Evolutionary conservation across 2,113 vertebrate species (phyloP), one percentile per base, ranked within the genome.

Genomic region (Eubucco bourcierii): DNA sequence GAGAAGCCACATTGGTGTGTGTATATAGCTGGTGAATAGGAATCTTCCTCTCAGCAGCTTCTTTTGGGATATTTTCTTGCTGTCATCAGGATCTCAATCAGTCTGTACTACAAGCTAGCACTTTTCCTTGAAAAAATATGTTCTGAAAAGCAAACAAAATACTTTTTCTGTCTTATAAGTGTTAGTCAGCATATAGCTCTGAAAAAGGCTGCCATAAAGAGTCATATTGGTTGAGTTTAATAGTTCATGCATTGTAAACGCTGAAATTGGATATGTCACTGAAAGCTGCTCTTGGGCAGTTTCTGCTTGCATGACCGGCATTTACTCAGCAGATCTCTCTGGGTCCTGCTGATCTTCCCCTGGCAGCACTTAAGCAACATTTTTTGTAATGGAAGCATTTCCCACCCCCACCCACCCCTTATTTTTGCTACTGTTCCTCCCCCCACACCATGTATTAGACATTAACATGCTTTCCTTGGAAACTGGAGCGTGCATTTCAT

Each of bases 261-360:
- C 91, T 87, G 89, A 94, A 96, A 96, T 95, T 94, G 92, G 90
- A 93, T 94, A 53, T 91, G 92, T 83, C 92, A 96, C 67, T 84
- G 80, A 84, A 95, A 93, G 86, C 93, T 93, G 90, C 94, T 93
- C 81, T 86, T 83, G 85, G 92, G 95, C 94, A 95, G 63, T 87
- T 93, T 94, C 59, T 80, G 75, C 75, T 94, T 61, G 59, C 94
- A 91, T 88, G 93, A 79, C 78, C 16, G 12, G 70, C 81, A 68
- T 94, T 94, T 94, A 37, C 94, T 93, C 92, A 84, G 87, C 90
- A 94, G 63, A 90, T 95, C 80, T 47, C 68, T 53, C 4, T 4
- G 78, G 82, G 60, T 91, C 87, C 60, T 88, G 80, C 93, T 95
- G 78, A 87, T 94, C 89, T 91, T 95, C 73, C 61, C 59, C 68